Evolutionary conservation across 2,888 invertebrate species (phyloP).

Genomic region (Chaetoderma sp.): DNA sequence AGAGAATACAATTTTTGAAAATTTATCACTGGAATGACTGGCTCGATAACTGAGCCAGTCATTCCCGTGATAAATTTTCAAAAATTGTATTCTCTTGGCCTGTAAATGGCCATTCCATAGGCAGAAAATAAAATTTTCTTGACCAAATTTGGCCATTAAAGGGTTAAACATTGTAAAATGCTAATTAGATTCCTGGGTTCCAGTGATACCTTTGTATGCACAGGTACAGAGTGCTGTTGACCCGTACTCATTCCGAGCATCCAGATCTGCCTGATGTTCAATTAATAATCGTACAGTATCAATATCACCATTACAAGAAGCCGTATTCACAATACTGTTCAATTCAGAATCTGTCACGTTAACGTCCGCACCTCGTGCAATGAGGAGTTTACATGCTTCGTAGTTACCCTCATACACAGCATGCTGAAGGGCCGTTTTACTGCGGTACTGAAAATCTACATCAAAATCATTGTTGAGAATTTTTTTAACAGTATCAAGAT

Average conservation of each 20-base stretch:
- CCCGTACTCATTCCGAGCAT: constrained; percentile 56
- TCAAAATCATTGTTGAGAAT: constrained; percentile 55
- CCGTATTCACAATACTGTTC: constrained; percentile 60
- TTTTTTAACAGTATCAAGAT: constrained; percentile 44
- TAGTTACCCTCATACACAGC: constrained; percentile 54
- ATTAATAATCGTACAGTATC: constrained; percentile 54
- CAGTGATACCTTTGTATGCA: constrained; percentile 44
- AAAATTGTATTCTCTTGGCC: no score
- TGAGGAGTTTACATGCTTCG: constrained; percentile 56
- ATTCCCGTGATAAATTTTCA: no score
- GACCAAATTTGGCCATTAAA: no score
- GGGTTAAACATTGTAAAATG: no score
- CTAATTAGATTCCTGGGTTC: no score
- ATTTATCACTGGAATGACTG: no score
- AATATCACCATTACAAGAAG: constrained; percentile 50
- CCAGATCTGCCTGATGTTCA: constrained; percentile 51
- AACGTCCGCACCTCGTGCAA: constrained; percentile 59
- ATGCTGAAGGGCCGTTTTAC: constrained; percentile 60
- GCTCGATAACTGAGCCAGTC: no score
- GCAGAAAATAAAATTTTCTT: no score
- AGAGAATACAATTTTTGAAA: no score
- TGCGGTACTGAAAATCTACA: constrained; percentile 63
- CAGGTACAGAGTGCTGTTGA: constrained; percentile 58
- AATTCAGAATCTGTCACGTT: constrained; percentile 57
- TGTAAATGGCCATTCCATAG: no score